phyloP scores from a whole-genome alignment of 1,140 invertebrate genomes.

The Bombyx mandarina region DNA sequence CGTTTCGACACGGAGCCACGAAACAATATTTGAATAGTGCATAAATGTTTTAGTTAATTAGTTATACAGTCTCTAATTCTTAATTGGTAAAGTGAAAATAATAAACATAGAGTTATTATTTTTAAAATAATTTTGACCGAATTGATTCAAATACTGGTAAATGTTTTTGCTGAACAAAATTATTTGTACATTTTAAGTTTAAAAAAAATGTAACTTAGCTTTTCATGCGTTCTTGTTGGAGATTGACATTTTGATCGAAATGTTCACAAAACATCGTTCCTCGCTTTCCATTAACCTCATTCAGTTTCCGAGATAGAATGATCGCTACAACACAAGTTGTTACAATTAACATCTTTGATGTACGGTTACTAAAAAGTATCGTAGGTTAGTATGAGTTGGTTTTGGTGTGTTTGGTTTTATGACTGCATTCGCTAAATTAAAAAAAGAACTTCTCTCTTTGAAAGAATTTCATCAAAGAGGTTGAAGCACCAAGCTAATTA shows the following conservation, averaged over 20 bases:
- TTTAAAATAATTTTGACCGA: too few relatives aligned
- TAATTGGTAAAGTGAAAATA: too few relatives aligned
- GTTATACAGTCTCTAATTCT: too few relatives aligned
- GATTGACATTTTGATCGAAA: conserved; percentile 49
- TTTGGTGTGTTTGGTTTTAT: conserved; percentile 6
- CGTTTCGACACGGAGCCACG: conserved; percentile 10
- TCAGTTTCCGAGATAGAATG: conserved; percentile 28
- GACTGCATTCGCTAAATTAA: background rate
- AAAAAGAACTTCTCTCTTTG: too few relatives aligned
- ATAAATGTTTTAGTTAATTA: too few relatives aligned
- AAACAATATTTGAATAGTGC: background rate
- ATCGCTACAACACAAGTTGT: conserved; percentile 38
- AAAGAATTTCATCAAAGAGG: too few relatives aligned
- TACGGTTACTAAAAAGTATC: conserved; percentile 29
- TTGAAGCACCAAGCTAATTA: too few relatives aligned
- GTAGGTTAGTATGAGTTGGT: background rate
- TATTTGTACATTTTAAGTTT: background rate
- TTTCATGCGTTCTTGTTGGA: conserved; percentile 13
- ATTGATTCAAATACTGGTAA: too few relatives aligned
- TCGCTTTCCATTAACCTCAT: conserved; percentile 51
- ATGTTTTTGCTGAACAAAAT: background rate
- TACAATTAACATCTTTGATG: conserved; percentile 26
- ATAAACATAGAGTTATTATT: too few relatives aligned
- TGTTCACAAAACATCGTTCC: conserved; percentile 46
- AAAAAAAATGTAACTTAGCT: conserved; percentile 1